A percentile compares a stretch with the other conserved stretches of the same genome.
phyloP scores from a whole-genome alignment of 2,797 vertebrate species.

The Chaetodon trifasciatus region DNA sequence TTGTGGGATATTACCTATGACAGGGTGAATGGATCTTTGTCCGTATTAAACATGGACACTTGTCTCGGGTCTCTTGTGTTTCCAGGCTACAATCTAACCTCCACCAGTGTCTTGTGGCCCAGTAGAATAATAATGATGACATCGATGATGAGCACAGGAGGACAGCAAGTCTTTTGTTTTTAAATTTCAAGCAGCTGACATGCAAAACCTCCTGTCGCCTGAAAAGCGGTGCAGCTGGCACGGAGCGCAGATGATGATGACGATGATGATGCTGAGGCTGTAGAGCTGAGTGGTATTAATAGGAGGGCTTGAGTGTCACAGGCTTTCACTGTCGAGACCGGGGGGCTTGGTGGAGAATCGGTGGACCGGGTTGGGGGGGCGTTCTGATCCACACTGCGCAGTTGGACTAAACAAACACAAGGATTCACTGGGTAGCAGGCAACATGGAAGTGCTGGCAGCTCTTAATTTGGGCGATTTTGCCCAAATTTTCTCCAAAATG shows the following conservation, averaged over 20 bases:
- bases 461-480: slow-evolving; percentile 91
- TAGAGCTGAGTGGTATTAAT: slow-evolving; percentile 86
- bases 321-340: slow-evolving; percentile 74
- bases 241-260: slow-evolving; percentile 37
- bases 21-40: not conserved
- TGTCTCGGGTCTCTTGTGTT: not conserved
- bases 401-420: slow-evolving; percentile 48
- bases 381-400: slow-evolving; percentile 68
- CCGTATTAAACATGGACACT: not conserved
- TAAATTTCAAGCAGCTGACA: slow-evolving; percentile 32
- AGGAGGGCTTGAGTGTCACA: slow-evolving; percentile 81
- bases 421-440: slow-evolving; percentile 16
- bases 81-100: not conserved
- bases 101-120: not conserved
- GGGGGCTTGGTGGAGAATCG: slow-evolving; percentile 75
- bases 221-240: slow-evolving; percentile 58
- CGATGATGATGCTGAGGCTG: slow-evolving; percentile 57
- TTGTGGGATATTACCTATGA: slow-evolving; percentile 11
- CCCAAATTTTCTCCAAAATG: slow-evolving; percentile 92
- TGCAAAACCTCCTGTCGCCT: slow-evolving; percentile 19
- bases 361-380: slow-evolving; percentile 67
- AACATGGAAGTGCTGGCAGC: slow-evolving; percentile 89
- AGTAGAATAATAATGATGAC: not conserved
- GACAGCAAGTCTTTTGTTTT: slow-evolving; percentile 20
- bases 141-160: not conserved